Percentiles rank a stretch among this genome's conserved stretches.
phyloP scores from a whole-genome alignment of 2,113 vertebrate species.

The Penelope pileata region DNA sequence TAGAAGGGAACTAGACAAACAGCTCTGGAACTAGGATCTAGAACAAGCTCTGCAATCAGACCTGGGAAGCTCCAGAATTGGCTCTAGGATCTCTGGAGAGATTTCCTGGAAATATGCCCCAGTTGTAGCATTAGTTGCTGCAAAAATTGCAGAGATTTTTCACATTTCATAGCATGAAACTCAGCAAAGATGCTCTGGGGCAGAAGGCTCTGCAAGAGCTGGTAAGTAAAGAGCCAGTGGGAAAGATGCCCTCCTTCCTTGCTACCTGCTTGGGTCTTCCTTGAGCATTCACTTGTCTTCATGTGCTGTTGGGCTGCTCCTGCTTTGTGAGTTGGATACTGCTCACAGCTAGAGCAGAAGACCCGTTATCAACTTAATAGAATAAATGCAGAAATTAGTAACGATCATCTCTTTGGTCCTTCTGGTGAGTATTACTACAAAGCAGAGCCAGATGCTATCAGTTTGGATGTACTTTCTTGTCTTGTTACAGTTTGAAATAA shows the following conservation, averaged over 20 bases:
- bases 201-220: not conserved
- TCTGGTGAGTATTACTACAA: not conserved
- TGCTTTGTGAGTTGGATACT: not conserved
- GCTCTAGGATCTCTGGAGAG: not conserved
- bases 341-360: not conserved
- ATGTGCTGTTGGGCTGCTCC: not conserved
- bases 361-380: not conserved
- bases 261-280: not conserved
- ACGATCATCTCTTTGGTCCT: not conserved
- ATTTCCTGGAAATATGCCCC: not conserved
- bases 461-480: not conserved
- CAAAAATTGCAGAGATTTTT: not conserved
- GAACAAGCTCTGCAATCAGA: not conserved
- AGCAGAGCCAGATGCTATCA: not conserved
- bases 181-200: not conserved
- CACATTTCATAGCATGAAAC: not conserved
- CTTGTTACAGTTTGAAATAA: not conserved
- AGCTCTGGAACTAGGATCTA: not conserved
- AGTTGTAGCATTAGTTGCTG: not conserved
- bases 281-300: not conserved
- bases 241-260: not conserved
- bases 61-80: not conserved
- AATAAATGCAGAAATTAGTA: not conserved
- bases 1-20: not conserved
- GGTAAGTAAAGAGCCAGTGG: not conserved